Evolutionary conservation across 2,113 vertebrate genomes (phyloP).

Genomic region (Dissostichus mawsoni): DNA sequence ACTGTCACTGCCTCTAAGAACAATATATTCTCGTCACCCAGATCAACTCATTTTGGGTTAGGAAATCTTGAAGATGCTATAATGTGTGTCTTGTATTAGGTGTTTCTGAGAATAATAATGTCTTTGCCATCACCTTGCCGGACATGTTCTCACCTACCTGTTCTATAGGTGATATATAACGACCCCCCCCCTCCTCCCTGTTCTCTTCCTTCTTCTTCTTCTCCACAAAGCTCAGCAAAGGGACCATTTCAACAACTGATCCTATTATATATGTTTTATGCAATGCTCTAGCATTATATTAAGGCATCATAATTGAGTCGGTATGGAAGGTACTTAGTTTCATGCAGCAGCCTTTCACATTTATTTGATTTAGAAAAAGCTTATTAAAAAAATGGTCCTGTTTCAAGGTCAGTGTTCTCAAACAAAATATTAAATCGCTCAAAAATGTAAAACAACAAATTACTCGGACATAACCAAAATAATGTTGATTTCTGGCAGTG

Average conservation of each 20-base stretch:
- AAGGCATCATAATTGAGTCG: background rate
- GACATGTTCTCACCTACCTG: slow-evolving; percentile 8
- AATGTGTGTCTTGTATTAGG: background rate
- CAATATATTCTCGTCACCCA: background rate
- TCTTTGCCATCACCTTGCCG: slow-evolving; percentile 1
- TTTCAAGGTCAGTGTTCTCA: slow-evolving; percentile 34
- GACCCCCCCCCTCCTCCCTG: background rate
- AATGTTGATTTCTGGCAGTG: slow-evolving; percentile 54
- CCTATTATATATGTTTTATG: background rate
- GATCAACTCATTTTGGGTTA: background rate
- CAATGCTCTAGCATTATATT: background rate
- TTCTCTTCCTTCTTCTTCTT: background rate
- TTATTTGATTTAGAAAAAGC: slow-evolving; percentile 3
- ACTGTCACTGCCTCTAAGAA: background rate
- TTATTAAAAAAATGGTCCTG: background rate
- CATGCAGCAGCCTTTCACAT: background rate
- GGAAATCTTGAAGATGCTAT: background rate
- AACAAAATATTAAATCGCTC: slow-evolving; percentile 27
- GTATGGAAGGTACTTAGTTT: background rate
- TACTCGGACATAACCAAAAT: slow-evolving; percentile 38
- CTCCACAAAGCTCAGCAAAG: background rate
- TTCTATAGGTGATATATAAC: background rate
- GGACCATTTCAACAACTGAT: background rate
- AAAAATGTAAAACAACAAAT: slow-evolving; percentile 39
- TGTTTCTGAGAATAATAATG: background rate